These are phyloP conservation scores for Pogonomyrmex barbatus DNA, from an alignment of 1,140 invertebrate species.

Conservation along the genomic window DNA sequence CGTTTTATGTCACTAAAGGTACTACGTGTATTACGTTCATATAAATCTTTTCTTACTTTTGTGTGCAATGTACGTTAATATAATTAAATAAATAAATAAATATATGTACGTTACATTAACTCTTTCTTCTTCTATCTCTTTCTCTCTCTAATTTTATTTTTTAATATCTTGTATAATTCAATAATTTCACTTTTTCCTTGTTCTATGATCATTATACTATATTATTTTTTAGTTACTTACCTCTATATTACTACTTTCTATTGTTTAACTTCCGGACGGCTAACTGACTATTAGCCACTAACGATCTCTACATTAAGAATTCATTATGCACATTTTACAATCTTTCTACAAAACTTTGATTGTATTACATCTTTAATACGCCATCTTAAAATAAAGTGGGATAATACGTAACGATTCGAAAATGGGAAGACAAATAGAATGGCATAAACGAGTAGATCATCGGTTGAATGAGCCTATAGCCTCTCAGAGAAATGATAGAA, in stretches of 20 bases:
- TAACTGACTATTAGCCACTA: background rate
- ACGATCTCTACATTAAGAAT: background rate
- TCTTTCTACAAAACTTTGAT: background rate
- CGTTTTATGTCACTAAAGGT: background rate
- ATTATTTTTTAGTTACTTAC: background rate
- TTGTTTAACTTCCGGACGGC: background rate
- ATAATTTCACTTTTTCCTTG: background rate
- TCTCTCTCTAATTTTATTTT: background rate
- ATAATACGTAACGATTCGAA: background rate
- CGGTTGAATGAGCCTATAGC: background rate
- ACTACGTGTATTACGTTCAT: background rate
- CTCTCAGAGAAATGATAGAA: background rate
- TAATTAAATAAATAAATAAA: background rate
- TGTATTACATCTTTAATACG: background rate
- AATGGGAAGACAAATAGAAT: background rate
- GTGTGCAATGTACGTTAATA: background rate
- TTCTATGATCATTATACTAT: background rate
- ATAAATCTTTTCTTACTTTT: background rate
- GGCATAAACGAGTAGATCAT: background rate
- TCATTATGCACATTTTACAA: background rate
- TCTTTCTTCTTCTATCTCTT: background rate
- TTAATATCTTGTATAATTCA: background rate
- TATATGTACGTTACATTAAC: background rate
- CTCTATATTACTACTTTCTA: background rate
- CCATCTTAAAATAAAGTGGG: background rate